Evolutionary conservation across 2,888 invertebrate species (phyloP).

Genomic region (Sphecodes monilicornis): DNA sequence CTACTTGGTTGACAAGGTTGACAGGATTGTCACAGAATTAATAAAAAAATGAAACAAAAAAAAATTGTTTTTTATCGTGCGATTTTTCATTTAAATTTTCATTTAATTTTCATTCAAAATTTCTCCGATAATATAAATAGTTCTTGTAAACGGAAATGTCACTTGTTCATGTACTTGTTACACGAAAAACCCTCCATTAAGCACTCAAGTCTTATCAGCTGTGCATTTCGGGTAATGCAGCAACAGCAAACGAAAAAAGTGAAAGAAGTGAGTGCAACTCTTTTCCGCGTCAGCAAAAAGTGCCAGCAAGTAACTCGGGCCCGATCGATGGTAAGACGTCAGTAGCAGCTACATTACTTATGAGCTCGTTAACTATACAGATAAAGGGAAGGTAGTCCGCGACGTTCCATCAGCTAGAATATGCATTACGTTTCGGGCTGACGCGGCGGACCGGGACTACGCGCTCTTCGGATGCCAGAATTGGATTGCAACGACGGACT

Average conservation of each 20-base stretch:
- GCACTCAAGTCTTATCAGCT: not conserved
- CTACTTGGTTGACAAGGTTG: no score
- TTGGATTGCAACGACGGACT: constrained; percentile 65
- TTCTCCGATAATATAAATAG: no score
- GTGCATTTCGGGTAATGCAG: not conserved
- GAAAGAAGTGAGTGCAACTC: not conserved
- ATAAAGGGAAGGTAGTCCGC: constrained; percentile 71
- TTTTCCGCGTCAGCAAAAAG: constrained; percentile 16
- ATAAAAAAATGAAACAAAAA: no score
- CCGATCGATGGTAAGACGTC: constrained; percentile 66
- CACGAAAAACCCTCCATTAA: no score
- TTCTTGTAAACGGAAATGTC: no score
- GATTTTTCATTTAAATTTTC: no score
- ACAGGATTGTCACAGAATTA: no score
- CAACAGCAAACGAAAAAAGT: not conserved
- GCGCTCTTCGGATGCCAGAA: constrained; percentile 49
- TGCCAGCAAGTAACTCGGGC: constrained; percentile 25
- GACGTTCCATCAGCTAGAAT: constrained; percentile 73
- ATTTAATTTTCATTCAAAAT: no score
- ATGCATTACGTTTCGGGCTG: constrained; percentile 70
- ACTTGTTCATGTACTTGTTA: no score
- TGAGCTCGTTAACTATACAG: constrained; percentile 76
- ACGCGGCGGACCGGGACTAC: constrained; percentile 43
- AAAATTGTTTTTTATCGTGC: no score
- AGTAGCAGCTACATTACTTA: constrained; percentile 69